Evolutionary conservation across 92 coral and sea anemone species (phyloP).

Genomic region (Bergia sp.): DNA sequence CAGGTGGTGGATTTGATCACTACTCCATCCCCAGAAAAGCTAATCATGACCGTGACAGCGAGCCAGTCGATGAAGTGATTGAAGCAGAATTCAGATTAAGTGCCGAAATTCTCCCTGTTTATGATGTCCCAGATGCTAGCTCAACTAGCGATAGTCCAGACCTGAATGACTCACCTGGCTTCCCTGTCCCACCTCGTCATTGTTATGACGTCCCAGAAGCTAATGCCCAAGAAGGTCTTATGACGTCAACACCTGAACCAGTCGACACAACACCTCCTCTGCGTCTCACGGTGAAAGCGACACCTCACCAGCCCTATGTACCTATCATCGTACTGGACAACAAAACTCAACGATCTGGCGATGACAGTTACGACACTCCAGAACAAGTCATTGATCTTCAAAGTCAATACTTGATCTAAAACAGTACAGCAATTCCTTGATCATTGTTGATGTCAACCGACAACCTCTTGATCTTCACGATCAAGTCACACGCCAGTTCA

Average conservation of each 20-base stretch:
- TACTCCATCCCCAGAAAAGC: slow-evolving; percentile 41
- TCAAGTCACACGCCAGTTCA: too few relatives aligned
- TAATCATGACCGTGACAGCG: not conserved
- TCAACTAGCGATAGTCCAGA: slow-evolving; percentile 7
- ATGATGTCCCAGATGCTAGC: slow-evolving; percentile 1
- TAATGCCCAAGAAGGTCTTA: not conserved
- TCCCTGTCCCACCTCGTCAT: not conserved
- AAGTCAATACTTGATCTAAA: not conserved
- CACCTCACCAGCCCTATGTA: slow-evolving; percentile 18
- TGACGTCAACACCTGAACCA: not conserved
- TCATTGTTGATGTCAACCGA: too few relatives aligned
- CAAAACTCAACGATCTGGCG: not conserved
- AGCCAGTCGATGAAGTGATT: slow-evolving; percentile 19
- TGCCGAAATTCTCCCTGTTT: slow-evolving; percentile 21
- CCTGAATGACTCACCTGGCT: not conserved
- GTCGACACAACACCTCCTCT: slow-evolving; percentile 7
- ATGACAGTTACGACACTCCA: slow-evolving; percentile 24
- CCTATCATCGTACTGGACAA: slow-evolving; percentile 34
- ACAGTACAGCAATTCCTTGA: not conserved
- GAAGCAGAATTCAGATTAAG: slow-evolving; percentile 42
- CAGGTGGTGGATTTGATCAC: slow-evolving; percentile 32
- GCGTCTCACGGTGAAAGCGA: not conserved
- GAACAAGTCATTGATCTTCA: slow-evolving; percentile 17
- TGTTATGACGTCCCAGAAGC: slow-evolving; percentile 6
- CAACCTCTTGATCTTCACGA: too few relatives aligned